Conservation (phyloP, 2,797 vertebrate genomes). For the Epinephelus coioides region DNA sequence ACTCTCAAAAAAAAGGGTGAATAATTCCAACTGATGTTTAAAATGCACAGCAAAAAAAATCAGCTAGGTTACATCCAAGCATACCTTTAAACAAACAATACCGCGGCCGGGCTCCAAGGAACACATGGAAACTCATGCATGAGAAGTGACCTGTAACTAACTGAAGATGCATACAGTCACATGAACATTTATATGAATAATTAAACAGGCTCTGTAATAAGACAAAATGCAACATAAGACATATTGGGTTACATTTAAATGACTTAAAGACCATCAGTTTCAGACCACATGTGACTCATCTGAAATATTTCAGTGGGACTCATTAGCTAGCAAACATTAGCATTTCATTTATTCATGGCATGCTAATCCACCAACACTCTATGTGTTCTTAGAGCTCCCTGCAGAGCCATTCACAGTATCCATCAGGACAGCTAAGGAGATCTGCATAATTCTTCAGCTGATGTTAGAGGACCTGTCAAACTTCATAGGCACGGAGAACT, state of each 20-base stretch:
- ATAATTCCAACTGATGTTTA: conserved; percentile 77
- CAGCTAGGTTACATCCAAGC: conserved; percentile 44
- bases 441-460: conserved; percentile 27
- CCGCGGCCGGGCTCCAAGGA: background rate
- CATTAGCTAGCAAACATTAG: conserved; percentile 54
- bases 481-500: conserved; percentile 11
- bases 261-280: conserved; percentile 30
- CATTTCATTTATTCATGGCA: conserved; percentile 59
- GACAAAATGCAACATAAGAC: conserved; percentile 32
- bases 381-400: conserved; percentile 48
- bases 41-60: conserved; percentile 69
- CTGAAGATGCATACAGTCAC: background rate
- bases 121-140: background rate
- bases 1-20: conserved; percentile 61
- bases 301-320: conserved; percentile 56
- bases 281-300: conserved; percentile 31
- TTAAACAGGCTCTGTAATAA: conserved; percentile 19
- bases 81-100: conserved; percentile 46
- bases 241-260: conserved; percentile 30
- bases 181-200: conserved; percentile 5
- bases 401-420: conserved; percentile 34
- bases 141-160: conserved; percentile 19
- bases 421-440: conserved; percentile 36
- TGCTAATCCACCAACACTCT: conserved; percentile 54
- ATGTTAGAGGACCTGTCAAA: conserved; percentile 33